Evolutionary conservation across 2,113 vertebrate genomes (phyloP), one percentile per base, ranked within the genome.

Genomic region (Machaerirhynchus nigripectus): DNA sequence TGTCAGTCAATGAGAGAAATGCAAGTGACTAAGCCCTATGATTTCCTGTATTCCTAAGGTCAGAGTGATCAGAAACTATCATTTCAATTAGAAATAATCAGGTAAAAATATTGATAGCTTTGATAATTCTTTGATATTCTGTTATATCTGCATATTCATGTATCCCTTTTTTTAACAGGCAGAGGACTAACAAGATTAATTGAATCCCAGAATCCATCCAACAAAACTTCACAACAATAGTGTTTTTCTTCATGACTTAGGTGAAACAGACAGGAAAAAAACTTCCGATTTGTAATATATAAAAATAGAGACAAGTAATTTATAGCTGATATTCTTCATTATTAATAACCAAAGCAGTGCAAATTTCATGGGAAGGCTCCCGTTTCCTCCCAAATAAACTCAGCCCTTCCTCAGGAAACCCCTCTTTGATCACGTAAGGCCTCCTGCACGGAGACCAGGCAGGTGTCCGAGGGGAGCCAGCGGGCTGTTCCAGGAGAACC

Each of bases 371-470:
- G 10, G 23, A 69, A 52, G 10, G 30, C 20, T 46, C 12, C 3
- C 2, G 4, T 16, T 60, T 73, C 39, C 50, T 71, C 37, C 24
- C n/a, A 57, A 18, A 26, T 3, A 30, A n/a, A 44, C 7, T 0
- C 19, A 26, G 1, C 9, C 3, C 15, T 24, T 13, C 63, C 1
- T 46, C 10, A 14, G 26, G 44, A 46, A 59, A 11, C 6, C 28
- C 2, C 35, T 20, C 15, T 33, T 2, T 1, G 3, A 26, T 4
- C 20, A 7, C 0, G 0, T 3, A 0, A 9, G 39, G n/a, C 28
- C 61, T n/a, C 13, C 9, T 0, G 11, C 55, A 13, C 0, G 5
- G 30, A n/a, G 26, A 14, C 2, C 2, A 16, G 28, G n/a, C 15
- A 9, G 28, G 7, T 5, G 47, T 27, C 28, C 33, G 56, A 20